Evolutionary conservation across 2,797 vertebrate genomes (phyloP), one percentile per base, ranked within the genome.

Genomic region (Pogonophryne albipinna): DNA sequence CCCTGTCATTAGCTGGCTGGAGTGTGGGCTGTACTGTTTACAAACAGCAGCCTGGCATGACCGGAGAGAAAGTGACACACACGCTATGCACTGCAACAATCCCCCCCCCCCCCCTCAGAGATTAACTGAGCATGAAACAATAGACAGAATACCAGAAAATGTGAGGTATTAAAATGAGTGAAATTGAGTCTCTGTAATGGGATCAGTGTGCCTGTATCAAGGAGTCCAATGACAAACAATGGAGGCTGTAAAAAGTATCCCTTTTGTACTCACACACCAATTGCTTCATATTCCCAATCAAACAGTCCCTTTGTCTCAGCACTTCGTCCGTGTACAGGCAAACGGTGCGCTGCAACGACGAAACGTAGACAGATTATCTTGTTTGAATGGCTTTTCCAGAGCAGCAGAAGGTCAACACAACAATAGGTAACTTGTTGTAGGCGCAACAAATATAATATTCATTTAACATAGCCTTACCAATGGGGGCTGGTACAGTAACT

Each of bases 381-480:
- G 84, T 94, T 93, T 93, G 86, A 95, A 94, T 94, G 91, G 92
- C 90, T 91, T 94, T 94, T 94, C 80, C 88, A 91, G 89, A 89
- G 85, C 87, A 85, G 84, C 72, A 84, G 86, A 91, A 92, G 92
- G 87, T 85, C 89, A 73, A 79, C 76, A 87, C 90, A 93, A 95
- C 93, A 95, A 95, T 95, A 94, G 92, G 86, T 91, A 94, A 94
- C 94, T 94, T 95, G 94, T 95, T 95, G 87, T 86, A 89, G 89
- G 83, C 92, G 90, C 91, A 94, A 94, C 92, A 94, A 93, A 89
- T 89, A 85, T 90, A 94, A 93, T 92, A 91, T 94, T 93, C 87
- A 87, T 90, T 93, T 91, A 89, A 91, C 83, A 83, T 88, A 86
- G 85, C 84, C 80, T 84, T 82, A 75, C 83, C 82, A 76, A 27